Conservation (phyloP, 2,113 vertebrate genomes). For the Strix aluco region DNA sequence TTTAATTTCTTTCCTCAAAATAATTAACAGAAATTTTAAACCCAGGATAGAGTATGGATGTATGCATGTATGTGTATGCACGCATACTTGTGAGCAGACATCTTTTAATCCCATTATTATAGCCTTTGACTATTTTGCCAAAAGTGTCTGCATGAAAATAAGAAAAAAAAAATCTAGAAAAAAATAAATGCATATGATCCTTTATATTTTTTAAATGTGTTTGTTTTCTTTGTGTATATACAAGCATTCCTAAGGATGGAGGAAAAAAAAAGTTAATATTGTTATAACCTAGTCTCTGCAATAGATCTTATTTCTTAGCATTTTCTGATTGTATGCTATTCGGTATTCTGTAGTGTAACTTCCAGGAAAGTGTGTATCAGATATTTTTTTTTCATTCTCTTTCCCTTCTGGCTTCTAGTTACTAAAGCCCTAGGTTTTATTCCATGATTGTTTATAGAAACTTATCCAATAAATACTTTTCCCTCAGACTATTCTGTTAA, state of each 20-base stretch:
- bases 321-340: not conserved
- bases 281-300: not conserved
- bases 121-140: slow-evolving; percentile 11
- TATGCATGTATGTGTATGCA: not conserved
- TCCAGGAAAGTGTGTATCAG: not conserved
- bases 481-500: not conserved
- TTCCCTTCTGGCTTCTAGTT: not conserved
- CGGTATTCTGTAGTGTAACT: not conserved
- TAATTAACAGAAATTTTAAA: slow-evolving; percentile 40
- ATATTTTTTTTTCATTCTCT: not conserved
- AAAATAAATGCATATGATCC: slow-evolving; percentile 7
- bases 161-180: not conserved
- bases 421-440: not conserved
- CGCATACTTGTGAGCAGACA: not conserved
- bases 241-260: not conserved
- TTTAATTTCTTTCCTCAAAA: slow-evolving; percentile 46
- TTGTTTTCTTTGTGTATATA: not conserved
- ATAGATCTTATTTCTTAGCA: not conserved
- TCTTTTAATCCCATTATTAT: not conserved
- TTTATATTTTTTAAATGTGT: not conserved
- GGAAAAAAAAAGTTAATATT: not conserved
- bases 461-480: slow-evolving; percentile 13
- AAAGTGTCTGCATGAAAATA: not conserved
- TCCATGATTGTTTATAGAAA: slow-evolving; percentile 32
- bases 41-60: not conserved